Conservation (phyloP, 1,140 invertebrate species). For the Heterodera schachtii region DNA sequence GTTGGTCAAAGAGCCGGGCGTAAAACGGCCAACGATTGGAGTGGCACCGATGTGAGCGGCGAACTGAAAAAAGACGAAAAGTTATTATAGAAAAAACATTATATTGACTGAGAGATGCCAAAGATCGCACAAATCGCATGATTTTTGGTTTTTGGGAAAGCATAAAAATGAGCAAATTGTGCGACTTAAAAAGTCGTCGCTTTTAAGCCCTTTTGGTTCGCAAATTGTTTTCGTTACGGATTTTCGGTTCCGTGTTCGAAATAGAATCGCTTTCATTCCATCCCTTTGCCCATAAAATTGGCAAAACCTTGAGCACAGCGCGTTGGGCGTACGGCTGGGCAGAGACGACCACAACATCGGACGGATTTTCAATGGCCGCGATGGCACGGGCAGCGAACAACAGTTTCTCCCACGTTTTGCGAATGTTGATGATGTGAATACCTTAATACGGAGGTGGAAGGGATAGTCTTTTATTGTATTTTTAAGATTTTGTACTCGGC, state of each 20-base stretch:
- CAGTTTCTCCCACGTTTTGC: constrained; percentile 97
- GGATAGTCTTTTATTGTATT: too few relatives aligned
- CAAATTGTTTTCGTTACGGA: too few relatives aligned
- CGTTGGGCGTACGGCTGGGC: constrained; percentile 91
- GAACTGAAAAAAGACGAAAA: constrained; percentile 77
- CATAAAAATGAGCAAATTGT: too few relatives aligned
- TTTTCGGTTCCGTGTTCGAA: too few relatives aligned
- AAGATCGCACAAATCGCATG: too few relatives aligned
- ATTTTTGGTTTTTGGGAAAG: too few relatives aligned
- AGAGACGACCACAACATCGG: constrained; percentile 94
- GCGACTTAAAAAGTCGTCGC: too few relatives aligned
- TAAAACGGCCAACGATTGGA: constrained; percentile 96
- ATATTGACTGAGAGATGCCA: too few relatives aligned
- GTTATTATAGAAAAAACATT: too few relatives aligned
- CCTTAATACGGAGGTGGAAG: constrained; percentile 67
- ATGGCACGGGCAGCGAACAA: constrained; percentile 93
- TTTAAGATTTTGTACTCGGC: too few relatives aligned
- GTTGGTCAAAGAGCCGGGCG: constrained; percentile 78
- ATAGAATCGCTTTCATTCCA: too few relatives aligned
- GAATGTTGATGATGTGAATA: constrained; percentile 90
- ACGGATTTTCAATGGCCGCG: constrained; percentile 93
- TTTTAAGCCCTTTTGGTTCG: too few relatives aligned
- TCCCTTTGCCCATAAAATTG: constrained; percentile 68
- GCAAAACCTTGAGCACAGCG: constrained; percentile 82
- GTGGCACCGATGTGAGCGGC: constrained; percentile 95